Evolutionary conservation across 1,140 invertebrate species (phyloP).

Genomic region (Brachystomella parvula): DNA sequence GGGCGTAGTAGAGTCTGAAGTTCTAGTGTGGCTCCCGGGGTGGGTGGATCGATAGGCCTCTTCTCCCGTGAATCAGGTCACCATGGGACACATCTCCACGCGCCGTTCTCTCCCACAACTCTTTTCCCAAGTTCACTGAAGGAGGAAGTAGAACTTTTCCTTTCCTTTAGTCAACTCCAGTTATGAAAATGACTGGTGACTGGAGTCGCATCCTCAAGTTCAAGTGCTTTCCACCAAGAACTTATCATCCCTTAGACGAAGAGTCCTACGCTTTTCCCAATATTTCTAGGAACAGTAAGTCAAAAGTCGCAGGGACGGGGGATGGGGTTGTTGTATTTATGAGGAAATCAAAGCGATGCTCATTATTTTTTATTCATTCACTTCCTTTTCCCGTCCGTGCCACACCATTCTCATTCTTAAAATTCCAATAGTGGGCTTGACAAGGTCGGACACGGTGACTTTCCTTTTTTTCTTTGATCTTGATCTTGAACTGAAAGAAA

Average conservation of each 20-base stretch:
- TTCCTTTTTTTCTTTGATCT: too few relatives aligned
- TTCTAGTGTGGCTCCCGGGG: neutral
- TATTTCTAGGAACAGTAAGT: conserved; percentile 36
- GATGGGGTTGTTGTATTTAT: neutral
- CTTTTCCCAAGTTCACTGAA: neutral
- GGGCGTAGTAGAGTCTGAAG: neutral
- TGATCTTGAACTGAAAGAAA: too few relatives aligned
- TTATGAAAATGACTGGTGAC: conserved; percentile 39
- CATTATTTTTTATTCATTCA: neutral
- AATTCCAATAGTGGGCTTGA: too few relatives aligned
- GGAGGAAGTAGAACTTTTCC: neutral
- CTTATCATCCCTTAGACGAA: conserved; percentile 38
- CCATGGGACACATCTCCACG: neutral
- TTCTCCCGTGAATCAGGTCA: neutral
- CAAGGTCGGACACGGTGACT: too few relatives aligned
- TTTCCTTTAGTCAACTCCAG: neutral
- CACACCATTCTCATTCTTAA: too few relatives aligned
- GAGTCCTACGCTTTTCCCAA: conserved; percentile 36
- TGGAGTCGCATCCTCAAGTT: conserved; percentile 33
- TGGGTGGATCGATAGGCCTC: neutral
- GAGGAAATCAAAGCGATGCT: neutral
- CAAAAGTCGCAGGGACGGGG: neutral
- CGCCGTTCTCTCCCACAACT: neutral
- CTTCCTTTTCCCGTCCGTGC: neutral
- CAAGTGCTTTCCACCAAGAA: conserved; percentile 37